Percentiles rank a stretch among this genome's conserved stretches.
phyloP scores from a whole-genome alignment of 2,888 invertebrate genomes.

The Macaria liturata region DNA sequence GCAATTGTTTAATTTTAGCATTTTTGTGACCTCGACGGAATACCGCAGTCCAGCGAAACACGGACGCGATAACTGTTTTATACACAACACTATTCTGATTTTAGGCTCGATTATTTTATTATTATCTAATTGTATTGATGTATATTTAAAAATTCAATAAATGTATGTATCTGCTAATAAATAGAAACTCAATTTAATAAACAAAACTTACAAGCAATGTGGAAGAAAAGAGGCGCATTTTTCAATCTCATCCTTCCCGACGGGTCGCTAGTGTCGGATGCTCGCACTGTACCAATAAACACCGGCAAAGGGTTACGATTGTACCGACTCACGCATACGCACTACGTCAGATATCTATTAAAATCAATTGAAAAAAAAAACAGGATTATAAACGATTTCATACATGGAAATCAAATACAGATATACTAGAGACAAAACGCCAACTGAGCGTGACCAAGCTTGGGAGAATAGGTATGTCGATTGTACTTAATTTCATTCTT shows the following conservation, averaged over 20 bases:
- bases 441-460: background rate
- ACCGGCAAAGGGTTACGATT: conserved; percentile 11
- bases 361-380: background rate
- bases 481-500: background rate
- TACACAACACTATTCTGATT: too few relatives aligned
- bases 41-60: too few relatives aligned
- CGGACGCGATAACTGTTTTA: too few relatives aligned
- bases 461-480: background rate
- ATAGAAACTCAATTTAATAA: too few relatives aligned
- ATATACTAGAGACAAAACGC: background rate
- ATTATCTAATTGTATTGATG: too few relatives aligned
- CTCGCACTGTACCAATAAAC: conserved; percentile 11
- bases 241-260: conserved; percentile 9
- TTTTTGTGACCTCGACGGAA: too few relatives aligned
- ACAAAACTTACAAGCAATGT: background rate
- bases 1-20: too few relatives aligned
- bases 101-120: too few relatives aligned
- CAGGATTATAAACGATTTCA: background rate
- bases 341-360: background rate
- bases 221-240: conserved; percentile 1
- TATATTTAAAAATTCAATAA: too few relatives aligned
- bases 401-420: background rate
- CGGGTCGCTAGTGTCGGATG: conserved; percentile 5
- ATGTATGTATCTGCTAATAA: too few relatives aligned
- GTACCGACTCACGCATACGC: background rate